Percentiles rank a stretch among this genome's conserved stretches.
Conservation (phyloP, 1,140 invertebrate genomes). For the Paraescarpia echinospica region DNA sequence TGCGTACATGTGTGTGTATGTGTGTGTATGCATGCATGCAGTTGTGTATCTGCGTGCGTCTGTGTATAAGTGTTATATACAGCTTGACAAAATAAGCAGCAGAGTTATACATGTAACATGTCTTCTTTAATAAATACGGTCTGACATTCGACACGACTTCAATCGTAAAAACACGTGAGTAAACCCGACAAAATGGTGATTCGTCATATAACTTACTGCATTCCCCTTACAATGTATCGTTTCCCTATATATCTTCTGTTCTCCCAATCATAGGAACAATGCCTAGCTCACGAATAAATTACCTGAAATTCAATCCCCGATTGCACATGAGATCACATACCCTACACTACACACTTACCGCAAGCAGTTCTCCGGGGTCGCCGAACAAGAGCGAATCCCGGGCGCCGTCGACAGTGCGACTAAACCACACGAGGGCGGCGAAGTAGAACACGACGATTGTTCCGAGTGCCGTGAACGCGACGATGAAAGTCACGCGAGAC, state of each 20-base stretch:
- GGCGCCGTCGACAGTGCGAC: background rate
- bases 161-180: too few species aligned
- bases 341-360: background rate
- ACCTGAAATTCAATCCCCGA: background rate
- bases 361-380: slow-evolving; percentile 23
- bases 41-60: too few species aligned
- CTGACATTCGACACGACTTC: too few species aligned
- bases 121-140: too few species aligned
- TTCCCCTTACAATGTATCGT: background rate
- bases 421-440: slow-evolving; percentile 25
- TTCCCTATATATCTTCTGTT: background rate
- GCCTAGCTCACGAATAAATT: too few species aligned
- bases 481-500: slow-evolving; percentile 19
- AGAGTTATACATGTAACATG: too few species aligned
- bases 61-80: too few species aligned
- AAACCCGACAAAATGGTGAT: too few species aligned
- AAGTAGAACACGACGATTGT: slow-evolving; percentile 29
- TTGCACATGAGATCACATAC: background rate
- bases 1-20: too few species aligned
- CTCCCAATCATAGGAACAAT: background rate
- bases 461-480: slow-evolving; percentile 22
- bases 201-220: too few species aligned
- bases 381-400: slow-evolving; percentile 20
- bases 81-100: too few species aligned
- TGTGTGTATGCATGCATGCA: too few species aligned